These are phyloP conservation scores for Tricholauxania praeusta DNA, from an alignment of 2,888 invertebrate species.

Conservation along the genomic window DNA sequence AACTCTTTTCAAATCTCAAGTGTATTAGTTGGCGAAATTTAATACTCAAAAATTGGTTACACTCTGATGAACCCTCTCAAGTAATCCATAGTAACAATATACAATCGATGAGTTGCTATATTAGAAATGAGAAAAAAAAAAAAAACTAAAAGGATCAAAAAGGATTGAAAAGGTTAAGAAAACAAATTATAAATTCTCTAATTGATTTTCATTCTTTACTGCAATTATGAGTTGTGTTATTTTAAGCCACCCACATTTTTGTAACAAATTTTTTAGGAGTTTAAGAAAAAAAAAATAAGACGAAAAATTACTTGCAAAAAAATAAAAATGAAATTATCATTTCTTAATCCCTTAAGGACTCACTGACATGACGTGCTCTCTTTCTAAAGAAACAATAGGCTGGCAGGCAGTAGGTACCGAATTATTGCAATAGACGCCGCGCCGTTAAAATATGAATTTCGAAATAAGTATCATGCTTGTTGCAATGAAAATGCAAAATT, in stretches of 20 bases:
- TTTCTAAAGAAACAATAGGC: neutral
- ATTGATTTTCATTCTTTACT: slow-evolving; percentile 39
- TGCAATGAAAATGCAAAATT: neutral
- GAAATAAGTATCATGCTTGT: neutral
- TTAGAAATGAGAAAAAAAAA: neutral
- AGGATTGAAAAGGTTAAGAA: slow-evolving; percentile 48
- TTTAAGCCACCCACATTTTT: slow-evolving; percentile 56
- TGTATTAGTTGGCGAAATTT: slow-evolving; percentile 55
- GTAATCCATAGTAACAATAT: neutral
- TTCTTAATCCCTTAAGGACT: slow-evolving; percentile 4
- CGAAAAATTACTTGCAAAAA: slow-evolving; percentile 51
- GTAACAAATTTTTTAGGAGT: neutral
- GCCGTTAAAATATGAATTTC: neutral
- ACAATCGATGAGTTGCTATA: slow-evolving; percentile 2
- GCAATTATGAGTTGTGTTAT: slow-evolving; percentile 47
- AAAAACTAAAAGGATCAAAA: slow-evolving; percentile 39
- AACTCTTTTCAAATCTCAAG: slow-evolving; percentile 44
- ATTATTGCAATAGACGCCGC: neutral
- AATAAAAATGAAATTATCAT: slow-evolving; percentile 22
- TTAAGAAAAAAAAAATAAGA: neutral
- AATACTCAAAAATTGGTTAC: slow-evolving; percentile 47
- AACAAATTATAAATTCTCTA: slow-evolving; percentile 47
- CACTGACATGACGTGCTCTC: neutral
- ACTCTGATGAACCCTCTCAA: slow-evolving; percentile 51
- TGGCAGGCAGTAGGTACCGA: neutral